Evolutionary conservation across 1,140 invertebrate genomes (phyloP).

Genomic region (Copidosoma floridanum): DNA sequence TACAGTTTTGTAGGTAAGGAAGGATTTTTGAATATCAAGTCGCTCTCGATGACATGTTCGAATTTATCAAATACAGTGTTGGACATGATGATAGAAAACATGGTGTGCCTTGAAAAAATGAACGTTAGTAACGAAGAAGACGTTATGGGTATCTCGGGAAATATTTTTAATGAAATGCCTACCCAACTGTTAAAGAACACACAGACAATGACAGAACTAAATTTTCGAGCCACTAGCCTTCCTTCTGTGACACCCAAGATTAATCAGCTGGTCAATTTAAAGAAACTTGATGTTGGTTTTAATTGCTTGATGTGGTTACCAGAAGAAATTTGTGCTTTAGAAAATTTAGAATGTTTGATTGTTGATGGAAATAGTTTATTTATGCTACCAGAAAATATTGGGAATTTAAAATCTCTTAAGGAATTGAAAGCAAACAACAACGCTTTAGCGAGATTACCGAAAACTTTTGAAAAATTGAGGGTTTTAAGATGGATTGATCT

Average conservation of each 20-base stretch:
- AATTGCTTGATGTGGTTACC: conserved; percentile 16
- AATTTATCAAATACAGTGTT: conserved; percentile 15
- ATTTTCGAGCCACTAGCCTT: conserved; percentile 10
- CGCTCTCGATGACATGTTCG: conserved; percentile 3
- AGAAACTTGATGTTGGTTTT: conserved; percentile 10
- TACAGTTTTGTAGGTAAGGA: conserved; percentile 6
- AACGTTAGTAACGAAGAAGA: conserved; percentile 7
- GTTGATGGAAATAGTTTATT: conserved; percentile 14
- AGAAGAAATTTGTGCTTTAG: conserved; percentile 20
- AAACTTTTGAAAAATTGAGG: conserved; percentile 14
- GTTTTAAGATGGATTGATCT: conserved; percentile 9
- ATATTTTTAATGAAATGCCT: conserved; percentile 12
- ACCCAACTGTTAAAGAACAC: conserved; percentile 3
- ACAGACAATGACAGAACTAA: conserved; percentile 2
- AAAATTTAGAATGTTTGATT: conserved; percentile 11
- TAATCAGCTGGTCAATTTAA: conserved; percentile 7
- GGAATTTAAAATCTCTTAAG: conserved; percentile 9
- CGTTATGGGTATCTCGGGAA: neutral
- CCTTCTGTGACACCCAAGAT: neutral
- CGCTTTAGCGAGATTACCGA: neutral
- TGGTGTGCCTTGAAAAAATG: conserved; percentile 8
- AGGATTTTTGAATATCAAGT: neutral
- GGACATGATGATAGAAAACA: conserved; percentile 14
- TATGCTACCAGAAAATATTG: conserved; percentile 11
- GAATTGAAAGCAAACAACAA: conserved; percentile 10